Percentiles rank a stretch among this genome's conserved stretches.
Conservation (phyloP, 2,797 vertebrate species). For the Neostethus bicornis region DNA sequence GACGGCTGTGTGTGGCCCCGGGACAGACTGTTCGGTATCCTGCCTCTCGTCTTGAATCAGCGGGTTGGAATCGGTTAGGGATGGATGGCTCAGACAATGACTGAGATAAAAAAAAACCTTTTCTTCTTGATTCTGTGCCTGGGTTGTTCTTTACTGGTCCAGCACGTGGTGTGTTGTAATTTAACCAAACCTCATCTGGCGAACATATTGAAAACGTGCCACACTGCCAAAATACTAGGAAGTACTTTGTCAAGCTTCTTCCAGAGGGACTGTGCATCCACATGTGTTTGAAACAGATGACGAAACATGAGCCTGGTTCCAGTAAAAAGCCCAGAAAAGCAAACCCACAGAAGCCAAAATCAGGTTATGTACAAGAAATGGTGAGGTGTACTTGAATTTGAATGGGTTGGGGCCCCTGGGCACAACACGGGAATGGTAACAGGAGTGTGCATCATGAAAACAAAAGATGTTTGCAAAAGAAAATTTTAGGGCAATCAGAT, state of each 20-base stretch:
- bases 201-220: not conserved
- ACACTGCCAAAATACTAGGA: slow-evolving; percentile 3
- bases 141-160: too few relatives aligned
- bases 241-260: slow-evolving; percentile 21
- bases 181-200: slow-evolving; percentile 3
- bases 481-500: slow-evolving; percentile 39
- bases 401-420: slow-evolving; percentile 32
- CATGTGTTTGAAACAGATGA: slow-evolving; percentile 37
- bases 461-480: slow-evolving; percentile 23
- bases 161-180: slow-evolving; percentile 5
- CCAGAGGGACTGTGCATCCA: slow-evolving; percentile 23
- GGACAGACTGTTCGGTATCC: too few relatives aligned
- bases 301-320: slow-evolving; percentile 34
- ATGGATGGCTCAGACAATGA: too few relatives aligned
- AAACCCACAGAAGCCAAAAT: slow-evolving; percentile 33
- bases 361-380: slow-evolving; percentile 38
- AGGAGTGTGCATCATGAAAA: slow-evolving; percentile 19
- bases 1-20: too few relatives aligned
- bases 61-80: too few relatives aligned
- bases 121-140: too few relatives aligned
- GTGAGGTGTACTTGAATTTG: slow-evolving; percentile 19
- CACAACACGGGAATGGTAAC: slow-evolving; percentile 14
- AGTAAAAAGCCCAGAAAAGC: slow-evolving; percentile 30
- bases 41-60: too few relatives aligned
- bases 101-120: too few relatives aligned